Evolutionary conservation across 2,797 vertebrate genomes (phyloP).

Genomic region (Todus mexicanus): DNA sequence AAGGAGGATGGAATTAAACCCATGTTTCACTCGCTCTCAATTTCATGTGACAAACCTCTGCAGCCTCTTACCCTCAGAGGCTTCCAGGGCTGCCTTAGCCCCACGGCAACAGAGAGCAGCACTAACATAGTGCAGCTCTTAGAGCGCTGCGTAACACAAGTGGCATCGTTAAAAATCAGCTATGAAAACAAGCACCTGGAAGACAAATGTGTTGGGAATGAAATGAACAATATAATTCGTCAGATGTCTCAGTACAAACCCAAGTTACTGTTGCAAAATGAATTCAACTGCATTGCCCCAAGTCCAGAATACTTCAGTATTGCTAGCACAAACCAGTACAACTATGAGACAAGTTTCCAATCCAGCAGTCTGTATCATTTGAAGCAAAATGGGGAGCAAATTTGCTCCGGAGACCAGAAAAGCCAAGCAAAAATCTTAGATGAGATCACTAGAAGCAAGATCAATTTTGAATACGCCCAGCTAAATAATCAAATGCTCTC

Average conservation of each 20-base stretch:
- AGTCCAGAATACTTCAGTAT: background rate
- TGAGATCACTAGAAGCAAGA: background rate
- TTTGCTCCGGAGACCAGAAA: slow-evolving; percentile 29
- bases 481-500: slow-evolving; percentile 40
- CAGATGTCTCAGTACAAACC: slow-evolving; percentile 41
- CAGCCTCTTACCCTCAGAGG: slow-evolving; percentile 8
- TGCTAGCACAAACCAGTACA: background rate
- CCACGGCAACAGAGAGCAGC: slow-evolving; percentile 47
- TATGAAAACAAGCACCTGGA: slow-evolving; percentile 30
- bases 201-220: slow-evolving; percentile 7
- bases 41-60: slow-evolving; percentile 28
- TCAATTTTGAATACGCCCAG: slow-evolving; percentile 50
- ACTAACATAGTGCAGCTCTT: slow-evolving; percentile 68
- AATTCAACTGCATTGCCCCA: background rate
- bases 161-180: slow-evolving; percentile 74
- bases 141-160: slow-evolving; percentile 70
- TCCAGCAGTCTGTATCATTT: background rate
- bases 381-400: slow-evolving; percentile 7
- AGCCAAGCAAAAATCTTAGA: slow-evolving; percentile 4
- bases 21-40: background rate
- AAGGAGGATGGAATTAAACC: slow-evolving; percentile 26
- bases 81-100: slow-evolving; percentile 54
- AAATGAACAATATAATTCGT: background rate
- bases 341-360: background rate
- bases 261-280: slow-evolving; percentile 43